Conservation (phyloP, 1,140 invertebrate genomes). For the Drosophila sp. region DNA sequence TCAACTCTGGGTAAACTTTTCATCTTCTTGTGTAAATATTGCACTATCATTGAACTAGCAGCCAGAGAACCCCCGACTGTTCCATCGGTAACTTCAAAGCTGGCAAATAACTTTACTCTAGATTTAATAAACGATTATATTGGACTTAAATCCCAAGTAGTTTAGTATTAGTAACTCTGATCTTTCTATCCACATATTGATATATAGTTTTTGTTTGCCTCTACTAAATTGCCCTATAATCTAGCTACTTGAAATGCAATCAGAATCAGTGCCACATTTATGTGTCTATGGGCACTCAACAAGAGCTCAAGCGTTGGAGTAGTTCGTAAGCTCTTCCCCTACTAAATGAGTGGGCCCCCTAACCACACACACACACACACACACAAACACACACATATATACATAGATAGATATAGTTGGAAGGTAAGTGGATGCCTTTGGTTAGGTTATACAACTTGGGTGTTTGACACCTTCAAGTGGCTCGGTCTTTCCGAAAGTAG, state of each 20-base stretch:
- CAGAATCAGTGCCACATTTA: constrained; percentile 72
- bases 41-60: constrained; percentile 18
- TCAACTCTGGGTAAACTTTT: constrained; percentile 44
- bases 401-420: constrained; percentile 1
- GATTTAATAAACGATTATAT: constrained; percentile 79
- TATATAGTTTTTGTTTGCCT: constrained; percentile 19
- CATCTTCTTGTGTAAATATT: constrained; percentile 14
- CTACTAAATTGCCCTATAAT: constrained; percentile 51
- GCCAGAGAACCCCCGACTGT: constrained; percentile 21
- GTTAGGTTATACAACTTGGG: constrained; percentile 60
- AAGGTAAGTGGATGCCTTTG: constrained; percentile 31
- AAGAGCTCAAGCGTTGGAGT: constrained; percentile 51
- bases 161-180: constrained; percentile 14
- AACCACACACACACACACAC: not conserved
- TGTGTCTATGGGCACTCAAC: constrained; percentile 67
- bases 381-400: too few relatives aligned
- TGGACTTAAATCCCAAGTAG: constrained; percentile 73
- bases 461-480: constrained; percentile 72
- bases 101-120: constrained; percentile 75
- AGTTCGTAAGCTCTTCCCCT: constrained; percentile 28
- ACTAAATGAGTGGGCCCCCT: constrained; percentile 8
- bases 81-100: constrained; percentile 59
- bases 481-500: constrained; percentile 58
- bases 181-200: constrained; percentile 16
- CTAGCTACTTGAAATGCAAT: constrained; percentile 67